Base-by-base conservation (phyloP, 2,888 invertebrate genomes). In the Miltochrista miniata region DNA sequence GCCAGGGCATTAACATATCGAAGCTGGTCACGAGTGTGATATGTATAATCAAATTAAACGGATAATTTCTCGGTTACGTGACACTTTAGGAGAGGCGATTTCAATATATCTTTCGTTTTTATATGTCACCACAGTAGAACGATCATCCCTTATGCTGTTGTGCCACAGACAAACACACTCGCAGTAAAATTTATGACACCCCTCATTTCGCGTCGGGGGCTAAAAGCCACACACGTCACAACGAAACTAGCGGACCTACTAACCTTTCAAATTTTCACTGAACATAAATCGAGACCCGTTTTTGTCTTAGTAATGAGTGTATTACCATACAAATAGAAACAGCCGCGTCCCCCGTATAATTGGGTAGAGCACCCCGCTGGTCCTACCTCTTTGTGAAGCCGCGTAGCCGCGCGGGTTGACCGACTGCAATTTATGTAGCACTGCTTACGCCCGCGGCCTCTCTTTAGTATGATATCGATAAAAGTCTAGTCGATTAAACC, bases 281-380 rank as follows among this genome's bases (percentile, higher is more conserved):
- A 72, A 74, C 72, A 70, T 73, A 71, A 71, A 73, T 72, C 72
- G 62, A 46, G 37, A 57, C 45, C 81, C 80, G 80, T 85, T 85
- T 85, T 84, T 82, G 83, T 86, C 83, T 84, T 61, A 64, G 81
- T 90, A 90, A 90, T 90, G 90, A 90, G 90, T 76, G 74, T 72
- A 91, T 91, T 90, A 88, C 79, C 90, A 91, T 91, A 90, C 89
- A 89, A 87, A 91, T 90, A 88, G 88, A 85, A 84, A 80, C 81
- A 80, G 81, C 79, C 76, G 75, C 75, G 79, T 68, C 62, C 70
- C 70, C 69, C 76, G 74, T 84, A 81, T 90, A 87, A 90, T 90
- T 87, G 89, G 83, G 80, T 76, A 63, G 59, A 82, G 85, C 86
- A 74, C 84, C 90, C 90, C 85, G 90, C 88, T 83, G 90, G 57